Conservation (phyloP, 2,113 vertebrate species). For the Pluvialis apricaria region DNA sequence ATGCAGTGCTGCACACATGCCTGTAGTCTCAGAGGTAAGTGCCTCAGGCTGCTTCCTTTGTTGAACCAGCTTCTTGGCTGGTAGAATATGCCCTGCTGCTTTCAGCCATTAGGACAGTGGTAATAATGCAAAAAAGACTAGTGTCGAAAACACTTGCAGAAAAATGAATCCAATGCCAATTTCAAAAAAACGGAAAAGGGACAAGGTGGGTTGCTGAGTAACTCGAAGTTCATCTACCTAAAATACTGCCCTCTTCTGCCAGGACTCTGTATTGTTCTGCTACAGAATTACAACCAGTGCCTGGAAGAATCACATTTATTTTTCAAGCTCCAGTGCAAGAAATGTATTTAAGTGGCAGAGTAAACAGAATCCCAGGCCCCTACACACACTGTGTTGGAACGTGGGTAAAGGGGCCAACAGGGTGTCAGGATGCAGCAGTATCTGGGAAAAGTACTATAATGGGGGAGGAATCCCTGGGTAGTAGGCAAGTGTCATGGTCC, state of each 20-base stretch:
- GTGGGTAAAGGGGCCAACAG: background rate
- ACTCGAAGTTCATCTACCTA: background rate
- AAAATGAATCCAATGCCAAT: background rate
- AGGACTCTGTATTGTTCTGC: background rate
- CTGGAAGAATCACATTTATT: background rate
- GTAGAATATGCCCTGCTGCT: background rate
- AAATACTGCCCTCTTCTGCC: background rate
- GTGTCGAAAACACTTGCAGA: background rate
- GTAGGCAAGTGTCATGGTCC: background rate
- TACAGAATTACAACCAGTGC: background rate
- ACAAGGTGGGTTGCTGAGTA: background rate
- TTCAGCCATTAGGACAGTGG: background rate
- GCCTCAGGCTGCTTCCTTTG: background rate
- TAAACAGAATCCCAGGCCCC: background rate
- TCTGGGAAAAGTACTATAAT: background rate
- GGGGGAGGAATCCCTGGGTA: background rate
- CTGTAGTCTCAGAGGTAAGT: background rate
- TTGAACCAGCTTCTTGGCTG: background rate
- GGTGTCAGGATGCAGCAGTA: background rate
- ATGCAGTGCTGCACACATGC: background rate
- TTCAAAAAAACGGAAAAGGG: background rate
- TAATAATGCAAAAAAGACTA: background rate
- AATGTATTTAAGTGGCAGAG: background rate
- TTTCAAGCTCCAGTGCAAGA: background rate
- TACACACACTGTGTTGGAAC: rapidly evolving